phyloP scores from a whole-genome alignment of 2,113 vertebrate genomes.

The Dasypus novemcinctus region DNA sequence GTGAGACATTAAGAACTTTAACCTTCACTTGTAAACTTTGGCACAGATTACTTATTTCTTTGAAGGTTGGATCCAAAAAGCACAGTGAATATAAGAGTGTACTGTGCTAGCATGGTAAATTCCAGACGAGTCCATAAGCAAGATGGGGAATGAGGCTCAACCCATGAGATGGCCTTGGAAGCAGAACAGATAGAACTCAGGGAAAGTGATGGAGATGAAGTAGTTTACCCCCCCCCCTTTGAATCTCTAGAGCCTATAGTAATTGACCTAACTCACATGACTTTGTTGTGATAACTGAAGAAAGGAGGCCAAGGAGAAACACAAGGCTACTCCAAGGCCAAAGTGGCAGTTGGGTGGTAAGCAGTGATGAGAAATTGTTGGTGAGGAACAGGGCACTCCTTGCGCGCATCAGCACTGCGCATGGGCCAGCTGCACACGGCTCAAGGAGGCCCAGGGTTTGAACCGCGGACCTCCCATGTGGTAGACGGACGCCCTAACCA shows the following conservation, averaged over 20 bases:
- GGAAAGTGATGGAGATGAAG: slow-evolving; percentile 88
- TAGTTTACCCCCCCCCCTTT: slow-evolving; percentile 92
- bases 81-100: slow-evolving; percentile 60
- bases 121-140: slow-evolving; percentile 75
- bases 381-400: slow-evolving; percentile 77
- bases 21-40: neutral
- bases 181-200: slow-evolving; percentile 78
- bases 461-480: too few species aligned
- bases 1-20: neutral
- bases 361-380: slow-evolving; percentile 90
- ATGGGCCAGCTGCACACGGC: too few species aligned
- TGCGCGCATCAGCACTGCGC: too few species aligned
- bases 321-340: slow-evolving; percentile 68
- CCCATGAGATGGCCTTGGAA: slow-evolving; percentile 72
- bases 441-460: too few species aligned
- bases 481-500: too few species aligned
- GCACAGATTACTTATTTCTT: neutral
- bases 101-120: slow-evolving; percentile 69
- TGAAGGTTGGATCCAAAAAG: neutral
- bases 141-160: slow-evolving; percentile 49
- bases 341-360: slow-evolving; percentile 88
- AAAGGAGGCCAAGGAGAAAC: slow-evolving; percentile 75
- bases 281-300: slow-evolving; percentile 87
- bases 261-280: slow-evolving; percentile 89
- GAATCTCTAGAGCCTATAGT: slow-evolving; percentile 88